A percentile compares a stretch with the other conserved stretches of the same genome.
Evolutionary conservation across 2,888 invertebrate species (phyloP).

Genomic region (Halictus quadricinctus): DNA sequence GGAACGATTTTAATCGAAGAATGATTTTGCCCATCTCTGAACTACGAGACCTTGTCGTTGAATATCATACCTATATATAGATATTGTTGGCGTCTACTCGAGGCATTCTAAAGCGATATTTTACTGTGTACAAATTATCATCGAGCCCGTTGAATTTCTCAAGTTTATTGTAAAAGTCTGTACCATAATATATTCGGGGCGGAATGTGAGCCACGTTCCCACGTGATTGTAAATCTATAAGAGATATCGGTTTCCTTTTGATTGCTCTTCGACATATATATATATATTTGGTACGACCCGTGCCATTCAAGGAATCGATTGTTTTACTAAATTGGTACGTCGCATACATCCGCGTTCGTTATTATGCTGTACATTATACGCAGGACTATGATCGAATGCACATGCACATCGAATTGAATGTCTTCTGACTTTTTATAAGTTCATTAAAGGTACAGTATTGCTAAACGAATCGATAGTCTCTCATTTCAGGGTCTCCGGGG

Average conservation of each 20-base stretch:
- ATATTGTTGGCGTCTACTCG: slow-evolving; percentile 21
- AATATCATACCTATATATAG: slow-evolving; percentile 4
- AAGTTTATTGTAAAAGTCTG: slow-evolving; percentile 46
- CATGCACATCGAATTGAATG: slow-evolving; percentile 8
- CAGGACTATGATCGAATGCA: slow-evolving; percentile 9
- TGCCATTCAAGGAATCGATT: slow-evolving; percentile 24
- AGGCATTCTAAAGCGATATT: slow-evolving; percentile 42
- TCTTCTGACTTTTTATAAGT: neutral
- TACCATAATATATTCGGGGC: slow-evolving; percentile 24
- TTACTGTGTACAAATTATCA: slow-evolving; percentile 37
- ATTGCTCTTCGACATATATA: slow-evolving; percentile 5
- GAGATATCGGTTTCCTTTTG: slow-evolving; percentile 31
- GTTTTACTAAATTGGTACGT: slow-evolving; percentile 20
- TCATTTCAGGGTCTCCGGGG: neutral
- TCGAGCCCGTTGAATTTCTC: slow-evolving; percentile 56
- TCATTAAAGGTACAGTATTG: neutral
- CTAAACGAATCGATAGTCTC: neutral
- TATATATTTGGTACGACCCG: neutral
- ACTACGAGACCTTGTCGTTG: slow-evolving; percentile 25
- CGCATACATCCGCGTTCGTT: neutral
- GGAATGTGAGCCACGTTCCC: slow-evolving; percentile 8
- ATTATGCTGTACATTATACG: slow-evolving; percentile 15
- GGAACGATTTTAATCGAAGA: neutral
- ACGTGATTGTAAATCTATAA: slow-evolving; percentile 11
- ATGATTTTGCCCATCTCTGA: slow-evolving; percentile 7